Evolutionary conservation across 2,888 invertebrate genomes (phyloP), one percentile per base, ranked within the genome.

Genomic region (Athalia circularis): DNA sequence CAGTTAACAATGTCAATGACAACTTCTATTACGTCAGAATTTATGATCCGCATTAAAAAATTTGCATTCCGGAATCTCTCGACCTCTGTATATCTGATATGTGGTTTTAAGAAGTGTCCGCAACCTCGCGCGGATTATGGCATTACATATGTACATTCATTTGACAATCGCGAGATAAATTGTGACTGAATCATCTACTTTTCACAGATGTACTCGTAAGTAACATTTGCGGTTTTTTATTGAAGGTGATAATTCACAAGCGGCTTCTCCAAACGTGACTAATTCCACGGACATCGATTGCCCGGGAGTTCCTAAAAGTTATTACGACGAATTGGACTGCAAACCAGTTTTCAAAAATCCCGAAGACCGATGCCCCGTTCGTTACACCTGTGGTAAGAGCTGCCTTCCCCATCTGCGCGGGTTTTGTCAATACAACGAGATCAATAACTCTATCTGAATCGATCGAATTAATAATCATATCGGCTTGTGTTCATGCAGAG

Each of bases 1-100:
- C 70, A 11, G 61, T 50, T 75, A 75, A 75, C 62, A 75, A 75
- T 75, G 75, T 75, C 75, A 75, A 75, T 75, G 75, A 62, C 75
- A 61, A 75, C 75, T 15, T 11, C 62, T 75, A 47, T 59, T 72
- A 47, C 59, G 72, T 47, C 57, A 72, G 8, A 47, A 72, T 72
- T 72, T 47, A 72, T 72, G 45, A 72, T 72, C 59, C 45, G 59
- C 59, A 72, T 8, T 8, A 15, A 15, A 65, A 75, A 62, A 75
- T 75, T 75, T 62, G 75, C 75, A 75, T 75, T 72, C 13, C 13
- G 15, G 72, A 72, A 15, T 59, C 43, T 13, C 8, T 43, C 7
- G 54, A 72, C 7, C 57, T 8, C 13, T 47, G 13, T 52, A 6
- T 68, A 43, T 64, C n/a, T 2, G n/a, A 47, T 48, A 50, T 50